phyloP scores from a whole-genome alignment of 2,888 invertebrate species.

The Cephus rjabovi region DNA sequence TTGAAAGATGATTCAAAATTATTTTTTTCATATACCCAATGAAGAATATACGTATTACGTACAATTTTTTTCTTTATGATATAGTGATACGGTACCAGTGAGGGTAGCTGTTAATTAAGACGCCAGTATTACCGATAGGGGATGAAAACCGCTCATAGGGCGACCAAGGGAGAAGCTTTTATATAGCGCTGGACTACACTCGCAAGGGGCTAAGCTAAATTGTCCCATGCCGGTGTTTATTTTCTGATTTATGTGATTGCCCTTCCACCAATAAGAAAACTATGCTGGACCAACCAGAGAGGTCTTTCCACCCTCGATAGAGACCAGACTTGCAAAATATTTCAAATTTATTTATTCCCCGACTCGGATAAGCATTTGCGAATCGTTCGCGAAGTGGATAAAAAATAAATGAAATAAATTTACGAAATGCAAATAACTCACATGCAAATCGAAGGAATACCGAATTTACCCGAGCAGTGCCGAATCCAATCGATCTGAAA shows the following conservation, averaged over 20 bases:
- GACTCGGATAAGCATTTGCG: not conserved
- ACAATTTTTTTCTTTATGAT: constrained; percentile 11
- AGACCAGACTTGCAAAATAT: not conserved
- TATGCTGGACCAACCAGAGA: not conserved
- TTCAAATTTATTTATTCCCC: not conserved
- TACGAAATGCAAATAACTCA: constrained; percentile 7
- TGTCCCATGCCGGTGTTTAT: constrained; percentile 51
- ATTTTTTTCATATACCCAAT: not conserved
- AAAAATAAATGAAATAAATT: not conserved
- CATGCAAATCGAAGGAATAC: not conserved
- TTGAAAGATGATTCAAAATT: not conserved
- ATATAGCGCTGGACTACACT: constrained; percentile 29
- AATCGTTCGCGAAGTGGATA: not conserved
- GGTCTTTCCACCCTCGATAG: not conserved
- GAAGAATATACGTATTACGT: not conserved
- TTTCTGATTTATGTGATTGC: constrained; percentile 57
- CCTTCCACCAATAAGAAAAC: constrained; percentile 29
- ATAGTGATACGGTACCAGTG: constrained; percentile 3
- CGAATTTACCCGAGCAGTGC: not conserved
- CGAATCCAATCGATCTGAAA: not conserved
- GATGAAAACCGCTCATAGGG: constrained; percentile 30
- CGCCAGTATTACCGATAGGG: constrained; percentile 49
- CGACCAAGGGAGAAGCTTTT: constrained; percentile 35
- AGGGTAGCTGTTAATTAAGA: constrained; percentile 54
- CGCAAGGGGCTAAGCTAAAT: constrained; percentile 41